A percentile compares a stretch with the other conserved stretches of the same genome.
phyloP scores from a whole-genome alignment of 2,888 invertebrate species.

The Ophion slaviceki region DNA sequence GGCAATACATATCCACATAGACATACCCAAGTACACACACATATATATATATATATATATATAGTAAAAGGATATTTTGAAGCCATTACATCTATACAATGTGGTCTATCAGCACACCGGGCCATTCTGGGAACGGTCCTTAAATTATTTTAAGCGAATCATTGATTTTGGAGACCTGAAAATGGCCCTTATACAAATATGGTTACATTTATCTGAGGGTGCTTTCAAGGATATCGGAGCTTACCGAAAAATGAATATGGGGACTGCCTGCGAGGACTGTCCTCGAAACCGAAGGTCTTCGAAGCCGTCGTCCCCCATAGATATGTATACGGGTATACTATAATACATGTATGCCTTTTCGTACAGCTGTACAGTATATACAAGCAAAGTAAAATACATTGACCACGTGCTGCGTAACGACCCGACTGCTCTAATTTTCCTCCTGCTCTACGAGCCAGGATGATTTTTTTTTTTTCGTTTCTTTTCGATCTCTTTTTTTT shows the following conservation, averaged over 20 bases:
- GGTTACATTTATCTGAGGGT: too few relatives aligned
- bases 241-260: too few relatives aligned
- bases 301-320: background rate
- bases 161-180: too few relatives aligned
- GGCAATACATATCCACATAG: background rate
- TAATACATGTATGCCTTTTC: conserved; percentile 25
- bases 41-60: background rate
- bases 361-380: conserved; percentile 30
- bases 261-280: too few relatives aligned
- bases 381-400: conserved; percentile 40
- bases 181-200: too few relatives aligned
- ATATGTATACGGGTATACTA: background rate
- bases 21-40: background rate
- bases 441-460: conserved; percentile 30
- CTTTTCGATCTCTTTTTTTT: conserved; percentile 22
- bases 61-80: background rate
- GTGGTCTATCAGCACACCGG: too few relatives aligned
- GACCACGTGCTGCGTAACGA: conserved; percentile 59
- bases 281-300: too few relatives aligned
- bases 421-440: conserved; percentile 60
- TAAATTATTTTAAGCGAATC: too few relatives aligned
- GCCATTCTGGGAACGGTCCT: too few relatives aligned
- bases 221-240: too few relatives aligned
- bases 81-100: too few relatives aligned
- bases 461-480: conserved; percentile 26